Conservation (phyloP, 2,113 vertebrate species). For the Hypomesus transpacificus region DNA sequence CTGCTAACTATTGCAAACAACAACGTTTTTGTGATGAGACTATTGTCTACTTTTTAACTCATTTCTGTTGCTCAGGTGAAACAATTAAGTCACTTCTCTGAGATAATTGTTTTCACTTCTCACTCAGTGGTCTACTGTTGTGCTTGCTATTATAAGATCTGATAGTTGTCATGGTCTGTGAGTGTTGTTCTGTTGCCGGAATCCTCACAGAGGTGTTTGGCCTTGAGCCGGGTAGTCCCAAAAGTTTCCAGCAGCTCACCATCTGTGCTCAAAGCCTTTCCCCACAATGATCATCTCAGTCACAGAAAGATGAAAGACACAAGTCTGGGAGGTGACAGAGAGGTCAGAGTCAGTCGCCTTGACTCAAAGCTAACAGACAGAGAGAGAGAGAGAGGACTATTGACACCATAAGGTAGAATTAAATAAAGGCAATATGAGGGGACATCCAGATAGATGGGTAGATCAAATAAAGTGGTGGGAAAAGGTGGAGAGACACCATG, state of each 20-base stretch:
- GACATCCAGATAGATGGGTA: background rate
- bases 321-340: conserved; percentile 34
- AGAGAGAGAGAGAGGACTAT: conserved; percentile 3
- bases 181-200: conserved; percentile 47
- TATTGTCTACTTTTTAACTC: conserved; percentile 16
- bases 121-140: conserved; percentile 29
- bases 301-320: conserved; percentile 46
- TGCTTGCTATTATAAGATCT: conserved; percentile 48
- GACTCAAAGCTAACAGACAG: conserved; percentile 21
- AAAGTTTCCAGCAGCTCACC: conserved; percentile 57
- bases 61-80: conserved; percentile 32
- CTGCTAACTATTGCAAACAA: no score
- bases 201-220: conserved; percentile 50
- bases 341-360: conserved; percentile 46
- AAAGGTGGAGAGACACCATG: conserved; percentile 5
- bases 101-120: conserved; percentile 17
- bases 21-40: conserved; percentile 17
- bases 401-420: background rate
- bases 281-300: conserved; percentile 29
- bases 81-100: conserved; percentile 16
- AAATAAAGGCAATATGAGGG: background rate
- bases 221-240: conserved; percentile 50
- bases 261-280: conserved; percentile 60
- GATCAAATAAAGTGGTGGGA: background rate
- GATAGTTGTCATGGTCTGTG: conserved; percentile 39